phyloP scores from a whole-genome alignment of 2,888 invertebrate species.

The Himalopsyche kuldschensis region DNA sequence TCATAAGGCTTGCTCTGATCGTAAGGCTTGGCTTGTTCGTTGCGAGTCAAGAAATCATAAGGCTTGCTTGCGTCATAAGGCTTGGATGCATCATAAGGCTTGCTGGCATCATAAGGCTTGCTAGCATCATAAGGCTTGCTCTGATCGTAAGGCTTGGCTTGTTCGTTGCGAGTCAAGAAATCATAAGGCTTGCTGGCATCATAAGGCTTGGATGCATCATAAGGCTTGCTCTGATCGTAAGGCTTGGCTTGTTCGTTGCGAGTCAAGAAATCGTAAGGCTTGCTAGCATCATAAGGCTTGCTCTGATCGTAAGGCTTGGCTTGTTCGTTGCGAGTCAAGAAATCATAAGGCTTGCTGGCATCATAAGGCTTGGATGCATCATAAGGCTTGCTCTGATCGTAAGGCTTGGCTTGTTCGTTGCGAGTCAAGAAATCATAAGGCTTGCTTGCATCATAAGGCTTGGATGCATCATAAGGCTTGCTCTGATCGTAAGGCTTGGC shows the following conservation, averaged over 20 bases:
- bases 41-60: neutral
- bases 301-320: constrained; percentile 15
- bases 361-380: constrained; percentile 18
- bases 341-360: constrained; percentile 12
- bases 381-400: constrained; percentile 9
- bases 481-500: neutral
- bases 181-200: constrained; percentile 1
- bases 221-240: constrained; percentile 13
- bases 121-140: neutral
- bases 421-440: too few relatives aligned
- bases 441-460: neutral
- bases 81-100: constrained; percentile 20
- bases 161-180: too few relatives aligned
- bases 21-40: constrained; percentile 5
- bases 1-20: constrained; percentile 19
- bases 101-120: constrained; percentile 1
- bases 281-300: constrained; percentile 16
- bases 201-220: neutral
- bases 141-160: neutral
- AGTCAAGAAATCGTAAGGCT: constrained; percentile 22
- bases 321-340: neutral
- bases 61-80: constrained; percentile 12
- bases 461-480: neutral
- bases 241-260: constrained; percentile 12
- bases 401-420: constrained; percentile 8